Evolutionary conservation across 1,140 invertebrate genomes (phyloP).

Genomic region (Lepidotrigona ventralis): DNA sequence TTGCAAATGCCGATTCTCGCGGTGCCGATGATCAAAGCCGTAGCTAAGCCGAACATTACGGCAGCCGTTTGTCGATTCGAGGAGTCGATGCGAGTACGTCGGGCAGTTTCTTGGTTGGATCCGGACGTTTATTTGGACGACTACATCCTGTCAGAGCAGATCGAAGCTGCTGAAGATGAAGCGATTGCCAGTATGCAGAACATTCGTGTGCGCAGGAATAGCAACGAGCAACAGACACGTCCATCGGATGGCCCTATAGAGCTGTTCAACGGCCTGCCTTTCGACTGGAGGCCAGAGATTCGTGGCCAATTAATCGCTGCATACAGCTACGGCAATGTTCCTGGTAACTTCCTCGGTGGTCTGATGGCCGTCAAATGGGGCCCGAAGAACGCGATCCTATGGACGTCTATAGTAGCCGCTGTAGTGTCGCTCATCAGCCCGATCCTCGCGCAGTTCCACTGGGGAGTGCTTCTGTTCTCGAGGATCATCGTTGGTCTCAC

Average conservation of each 20-base stretch:
- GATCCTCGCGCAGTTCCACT: conserved; percentile 78
- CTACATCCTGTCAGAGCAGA: conserved; percentile 11
- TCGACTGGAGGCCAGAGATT: conserved; percentile 80
- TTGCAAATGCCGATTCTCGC: conserved; percentile 87
- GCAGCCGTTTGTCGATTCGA: conserved; percentile 39
- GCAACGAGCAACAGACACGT: not conserved
- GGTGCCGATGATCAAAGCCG: conserved; percentile 83
- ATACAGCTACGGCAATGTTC: conserved; percentile 80
- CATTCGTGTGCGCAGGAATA: not conserved
- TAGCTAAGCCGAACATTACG: not conserved
- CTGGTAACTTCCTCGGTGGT: conserved; percentile 82
- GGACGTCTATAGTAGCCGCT: conserved; percentile 82
- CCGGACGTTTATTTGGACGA: conserved; percentile 27
- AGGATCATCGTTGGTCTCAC: conserved; percentile 69
- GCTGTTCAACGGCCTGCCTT: conserved; percentile 65
- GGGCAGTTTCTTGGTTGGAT: conserved; percentile 43
- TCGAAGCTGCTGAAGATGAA: not conserved
- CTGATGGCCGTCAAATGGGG: conserved; percentile 83
- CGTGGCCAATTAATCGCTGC: conserved; percentile 84
- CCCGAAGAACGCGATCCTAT: conserved; percentile 84
- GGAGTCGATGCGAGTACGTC: conserved; percentile 1
- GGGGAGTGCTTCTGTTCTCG: conserved; percentile 52
- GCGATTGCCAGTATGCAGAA: fast-evolving
- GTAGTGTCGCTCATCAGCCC: conserved; percentile 85
- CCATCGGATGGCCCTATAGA: not conserved